These are phyloP conservation scores for Brachyopa scutellaris DNA, from an alignment of 2,888 invertebrate species.

Conservation along the genomic window DNA sequence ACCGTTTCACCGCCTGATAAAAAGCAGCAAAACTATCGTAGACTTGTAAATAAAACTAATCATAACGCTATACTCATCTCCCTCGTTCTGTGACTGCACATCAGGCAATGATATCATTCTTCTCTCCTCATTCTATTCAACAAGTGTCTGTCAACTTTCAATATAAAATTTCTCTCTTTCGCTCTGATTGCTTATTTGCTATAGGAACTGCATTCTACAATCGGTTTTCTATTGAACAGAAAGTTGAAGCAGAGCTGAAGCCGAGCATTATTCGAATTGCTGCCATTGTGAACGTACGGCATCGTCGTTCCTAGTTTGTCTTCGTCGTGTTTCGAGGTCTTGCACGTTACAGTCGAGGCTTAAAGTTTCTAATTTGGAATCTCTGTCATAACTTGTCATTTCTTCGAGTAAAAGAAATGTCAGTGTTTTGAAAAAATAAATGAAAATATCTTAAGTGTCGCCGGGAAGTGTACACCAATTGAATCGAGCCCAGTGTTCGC, in stretches of 20 bases:
- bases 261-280: conserved; percentile 68
- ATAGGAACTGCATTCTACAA: conserved; percentile 56
- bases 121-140: conserved; percentile 56
- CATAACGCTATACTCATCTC: conserved; percentile 14
- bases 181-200: not conserved
- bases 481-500: conserved; percentile 1
- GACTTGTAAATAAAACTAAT: conserved; percentile 43
- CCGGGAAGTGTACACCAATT: conserved; percentile 13
- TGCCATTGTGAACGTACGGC: conserved; percentile 41
- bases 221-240: conserved; percentile 20
- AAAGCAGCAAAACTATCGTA: not conserved
- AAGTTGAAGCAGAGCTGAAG: no score
- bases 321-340: conserved; percentile 51
- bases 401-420: conserved; percentile 62
- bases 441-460: conserved; percentile 13
- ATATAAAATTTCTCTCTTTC: not conserved
- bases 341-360: conserved; percentile 50
- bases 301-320: conserved; percentile 21
- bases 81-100: not conserved
- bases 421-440: conserved; percentile 40
- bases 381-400: conserved; percentile 49
- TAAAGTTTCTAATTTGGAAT: conserved; percentile 5
- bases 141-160: conserved; percentile 60
- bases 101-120: conserved; percentile 41
- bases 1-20: conserved; percentile 21